A percentile compares a stretch with the other conserved stretches of the same genome.
Evolutionary conservation across 2,797 vertebrate species (phyloP).

Genomic region (Myotis planiceps): DNA sequence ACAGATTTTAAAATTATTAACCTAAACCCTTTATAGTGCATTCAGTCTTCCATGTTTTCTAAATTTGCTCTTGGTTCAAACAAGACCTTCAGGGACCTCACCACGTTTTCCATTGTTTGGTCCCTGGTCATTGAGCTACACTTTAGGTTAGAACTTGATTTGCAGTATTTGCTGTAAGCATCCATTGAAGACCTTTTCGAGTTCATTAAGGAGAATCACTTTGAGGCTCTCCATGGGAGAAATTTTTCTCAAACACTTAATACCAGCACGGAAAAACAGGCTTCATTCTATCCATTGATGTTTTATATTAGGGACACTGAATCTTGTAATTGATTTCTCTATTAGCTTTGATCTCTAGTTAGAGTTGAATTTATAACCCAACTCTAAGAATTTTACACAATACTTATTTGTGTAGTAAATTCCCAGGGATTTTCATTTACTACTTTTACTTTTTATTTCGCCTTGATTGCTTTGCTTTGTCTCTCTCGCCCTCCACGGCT

Average conservation of each 20-base stretch:
- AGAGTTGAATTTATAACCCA: not conserved
- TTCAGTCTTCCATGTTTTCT: not conserved
- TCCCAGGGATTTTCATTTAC: not conserved
- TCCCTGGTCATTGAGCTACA: not conserved
- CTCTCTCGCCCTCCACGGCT: not conserved
- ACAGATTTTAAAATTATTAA: not conserved
- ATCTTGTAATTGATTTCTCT: not conserved
- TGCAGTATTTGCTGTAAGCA: not conserved
- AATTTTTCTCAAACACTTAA: not conserved
- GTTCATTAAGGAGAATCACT: not conserved
- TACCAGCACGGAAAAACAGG: not conserved
- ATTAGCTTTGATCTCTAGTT: not conserved
- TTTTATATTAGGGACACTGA: not conserved
- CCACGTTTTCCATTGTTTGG: not conserved
- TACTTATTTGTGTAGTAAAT: not conserved
- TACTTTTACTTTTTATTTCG: not conserved
- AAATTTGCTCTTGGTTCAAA: not conserved
- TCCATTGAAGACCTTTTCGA: not conserved
- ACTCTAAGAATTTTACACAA: not conserved
- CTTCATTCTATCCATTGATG: not conserved
- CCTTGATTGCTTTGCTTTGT: not conserved
- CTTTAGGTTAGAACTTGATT: not conserved
- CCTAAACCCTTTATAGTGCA: not conserved
- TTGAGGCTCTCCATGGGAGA: not conserved
- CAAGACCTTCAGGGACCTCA: not conserved